Base-by-base conservation (phyloP, 2,113 vertebrate genomes). In the Vulpes ferrilata region DNA sequence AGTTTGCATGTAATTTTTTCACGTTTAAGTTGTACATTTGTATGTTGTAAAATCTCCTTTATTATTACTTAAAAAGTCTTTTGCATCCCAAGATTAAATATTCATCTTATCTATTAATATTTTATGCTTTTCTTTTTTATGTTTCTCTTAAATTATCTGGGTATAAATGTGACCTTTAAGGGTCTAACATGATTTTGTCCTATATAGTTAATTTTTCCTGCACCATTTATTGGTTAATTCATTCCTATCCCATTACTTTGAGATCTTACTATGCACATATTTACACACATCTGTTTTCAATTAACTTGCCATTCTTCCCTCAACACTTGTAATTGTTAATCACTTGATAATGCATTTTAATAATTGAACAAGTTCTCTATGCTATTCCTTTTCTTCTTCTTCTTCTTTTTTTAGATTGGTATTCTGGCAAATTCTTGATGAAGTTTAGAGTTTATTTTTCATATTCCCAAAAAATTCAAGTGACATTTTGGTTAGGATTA, bases 1-100 rank as follows among this genome's bases (percentile, higher is more conserved):
- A 90, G 88, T 88, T 96, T 90, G 51, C 17, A 10, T 94, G 43
- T 98, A 71, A 82, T 64, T 94, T 90, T 74, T 90, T 95, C 80
- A 95, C 59, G 83, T 88, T 88, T 86, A 85, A 95, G 35, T 96
- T 96, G 59, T 94, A 93, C 7, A 73, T 93, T 91, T 93, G 17
- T 93, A 73, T 90, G 82, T 92, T 97, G 51, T 92, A 64, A 82
- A 59, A 17, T 71, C 32, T 22, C 19, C 80, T 90, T 93, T 91
- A 85, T 81, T 96, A 88, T 93, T 93, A 73, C 78, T 87, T 90
- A 96, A 65, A 94, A 90, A 62, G 1, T 55, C 30, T 25, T 96
- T 92, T 91, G 25, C 78, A 65, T 27, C 27, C 16, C 20, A 71
- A 82, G 35, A 92, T 96, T 94, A 96, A 97, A 98, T 93, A 80